Evolutionary conservation across 2,797 vertebrate genomes (phyloP).

Genomic region (Microctenopoma stevenorrisi): DNA sequence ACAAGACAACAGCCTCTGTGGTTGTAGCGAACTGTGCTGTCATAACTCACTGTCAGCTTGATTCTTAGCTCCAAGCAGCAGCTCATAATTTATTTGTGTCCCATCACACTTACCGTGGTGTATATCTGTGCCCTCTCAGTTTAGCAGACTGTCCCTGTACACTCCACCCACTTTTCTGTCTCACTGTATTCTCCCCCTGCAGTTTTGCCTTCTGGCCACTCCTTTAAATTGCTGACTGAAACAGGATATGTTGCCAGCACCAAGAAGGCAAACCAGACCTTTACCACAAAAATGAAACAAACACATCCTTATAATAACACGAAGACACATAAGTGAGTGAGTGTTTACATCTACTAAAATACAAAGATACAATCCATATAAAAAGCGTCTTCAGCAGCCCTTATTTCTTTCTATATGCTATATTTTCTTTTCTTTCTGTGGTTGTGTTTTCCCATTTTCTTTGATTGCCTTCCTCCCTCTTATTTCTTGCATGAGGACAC

Average conservation of each 20-base stretch:
- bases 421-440: constrained; percentile 23
- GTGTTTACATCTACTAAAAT: constrained; percentile 41
- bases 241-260: constrained; percentile 69
- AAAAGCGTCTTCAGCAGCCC: neutral
- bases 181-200: constrained; percentile 67
- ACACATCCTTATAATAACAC: constrained; percentile 66
- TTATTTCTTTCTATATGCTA: constrained; percentile 12
- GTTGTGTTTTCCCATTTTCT: constrained; percentile 27
- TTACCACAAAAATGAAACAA: constrained; percentile 69
- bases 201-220: constrained; percentile 77
- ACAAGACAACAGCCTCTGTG: constrained; percentile 7
- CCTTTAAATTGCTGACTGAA: constrained; percentile 75
- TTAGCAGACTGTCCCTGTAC: constrained; percentile 54
- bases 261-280: constrained; percentile 71
- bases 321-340: constrained; percentile 43
- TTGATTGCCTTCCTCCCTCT: constrained; percentile 22
- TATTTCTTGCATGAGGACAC: constrained; percentile 56
- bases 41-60: constrained; percentile 41
- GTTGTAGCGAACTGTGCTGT: constrained; percentile 16
- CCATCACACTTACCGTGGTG: constrained; percentile 52
- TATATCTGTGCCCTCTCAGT: constrained; percentile 52
- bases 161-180: constrained; percentile 39
- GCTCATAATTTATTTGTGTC: constrained; percentile 68
- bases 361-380: constrained; percentile 22
- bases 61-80: constrained; percentile 48